phyloP scores from a whole-genome alignment of 1,140 invertebrate species.

The Solen grandis region DNA sequence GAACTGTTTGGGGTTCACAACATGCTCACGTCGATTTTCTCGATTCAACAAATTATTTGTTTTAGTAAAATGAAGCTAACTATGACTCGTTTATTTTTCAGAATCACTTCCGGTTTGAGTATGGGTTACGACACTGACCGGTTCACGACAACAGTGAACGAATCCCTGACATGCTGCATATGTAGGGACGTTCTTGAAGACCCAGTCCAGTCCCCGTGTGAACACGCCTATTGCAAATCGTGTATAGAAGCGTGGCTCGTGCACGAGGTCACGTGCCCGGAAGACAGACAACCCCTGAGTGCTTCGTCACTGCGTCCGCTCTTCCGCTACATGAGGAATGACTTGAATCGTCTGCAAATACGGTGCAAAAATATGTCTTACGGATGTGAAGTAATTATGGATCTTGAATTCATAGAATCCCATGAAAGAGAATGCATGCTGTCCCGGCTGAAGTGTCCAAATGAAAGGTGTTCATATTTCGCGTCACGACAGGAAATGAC shows the following conservation, averaged over 20 bases:
- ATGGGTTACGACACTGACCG: constrained; percentile 77
- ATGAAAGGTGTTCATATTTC: constrained; percentile 61
- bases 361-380: constrained; percentile 60
- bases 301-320: constrained; percentile 60
- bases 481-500: constrained; percentile 50
- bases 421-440: constrained; percentile 67
- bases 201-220: constrained; percentile 74
- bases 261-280: constrained; percentile 72
- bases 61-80: too few species aligned
- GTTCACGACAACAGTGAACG: constrained; percentile 70
- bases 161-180: constrained; percentile 75
- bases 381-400: constrained; percentile 62
- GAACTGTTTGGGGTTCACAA: too few species aligned
- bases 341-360: constrained; percentile 68
- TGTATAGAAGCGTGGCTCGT: constrained; percentile 74
- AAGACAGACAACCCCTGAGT: constrained; percentile 67
- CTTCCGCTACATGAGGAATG: constrained; percentile 76
- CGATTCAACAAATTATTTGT: too few species aligned
- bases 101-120: too few species aligned
- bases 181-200: constrained; percentile 76
- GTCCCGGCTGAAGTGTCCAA: constrained; percentile 62
- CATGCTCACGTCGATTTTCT: too few species aligned
- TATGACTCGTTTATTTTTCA: too few species aligned
- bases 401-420: constrained; percentile 62
- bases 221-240: constrained; percentile 71